phyloP scores from a whole-genome alignment of 1,140 invertebrate genomes.

The Zaprionus ghesquierei region DNA sequence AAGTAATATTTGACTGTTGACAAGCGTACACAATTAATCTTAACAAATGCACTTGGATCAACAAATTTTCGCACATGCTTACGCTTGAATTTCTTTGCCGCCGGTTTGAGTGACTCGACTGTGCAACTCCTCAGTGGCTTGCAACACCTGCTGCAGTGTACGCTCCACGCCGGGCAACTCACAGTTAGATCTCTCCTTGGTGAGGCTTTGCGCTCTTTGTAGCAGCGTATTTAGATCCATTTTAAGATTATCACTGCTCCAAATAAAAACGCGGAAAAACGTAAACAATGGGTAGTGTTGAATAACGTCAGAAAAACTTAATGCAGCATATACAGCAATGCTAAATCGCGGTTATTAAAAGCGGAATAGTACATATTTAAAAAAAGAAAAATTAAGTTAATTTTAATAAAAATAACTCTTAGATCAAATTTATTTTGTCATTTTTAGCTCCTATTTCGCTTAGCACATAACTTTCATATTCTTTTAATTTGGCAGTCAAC shows the following conservation, averaged over 20 bases:
- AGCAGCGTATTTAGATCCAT: conserved; percentile 92
- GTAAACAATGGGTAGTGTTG: conserved; percentile 35
- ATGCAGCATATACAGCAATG: background rate
- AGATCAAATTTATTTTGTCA: no score
- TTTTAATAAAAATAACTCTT: no score
- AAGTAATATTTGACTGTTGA: conserved; percentile 91
- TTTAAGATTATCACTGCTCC: conserved; percentile 16
- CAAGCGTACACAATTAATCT: background rate
- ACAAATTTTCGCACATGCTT: conserved; percentile 81
- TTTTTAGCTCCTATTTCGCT: no score
- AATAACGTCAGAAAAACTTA: background rate
- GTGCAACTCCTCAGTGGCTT: conserved; percentile 95
- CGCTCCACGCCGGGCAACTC: conserved; percentile 94
- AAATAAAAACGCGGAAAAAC: conserved; percentile 37
- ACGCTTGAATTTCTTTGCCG: conserved; percentile 96
- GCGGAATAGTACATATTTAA: background rate
- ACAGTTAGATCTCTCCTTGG: conserved; percentile 91
- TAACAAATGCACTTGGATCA: background rate
- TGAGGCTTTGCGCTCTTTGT: conserved; percentile 94
- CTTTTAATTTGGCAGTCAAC: no score
- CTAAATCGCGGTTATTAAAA: background rate
- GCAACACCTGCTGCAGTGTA: conserved; percentile 94
- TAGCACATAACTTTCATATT: no score
- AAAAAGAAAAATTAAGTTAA: background rate
- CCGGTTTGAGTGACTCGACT: conserved; percentile 92